phyloP scores from a whole-genome alignment of 2,113 vertebrate genomes.

The human region GRCh38 chr2:84898501-84899000 shows the following conservation, averaged over 20 bases:
- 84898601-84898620: not conserved
- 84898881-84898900: not conserved
- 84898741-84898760: not conserved
- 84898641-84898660: not conserved
- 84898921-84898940: not conserved
- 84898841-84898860: not conserved
- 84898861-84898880: not conserved
- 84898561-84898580: not conserved
- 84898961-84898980: no score
- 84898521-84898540: no score
- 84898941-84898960: no score
- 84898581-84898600: not conserved
- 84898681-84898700: not conserved
- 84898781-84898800: not conserved
- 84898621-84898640: not conserved
- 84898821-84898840: not conserved
- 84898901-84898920: not conserved
- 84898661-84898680: not conserved
- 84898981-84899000: no score
- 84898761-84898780: not conserved
- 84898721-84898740: not conserved
- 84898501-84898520: not conserved
- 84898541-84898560: not conserved
- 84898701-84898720: not conserved
- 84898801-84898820: not conserved